Percentiles rank a stretch among this genome's conserved stretches.
phyloP scores from a whole-genome alignment of 2,888 invertebrate species.

The Synanthedon vespiformis region DNA sequence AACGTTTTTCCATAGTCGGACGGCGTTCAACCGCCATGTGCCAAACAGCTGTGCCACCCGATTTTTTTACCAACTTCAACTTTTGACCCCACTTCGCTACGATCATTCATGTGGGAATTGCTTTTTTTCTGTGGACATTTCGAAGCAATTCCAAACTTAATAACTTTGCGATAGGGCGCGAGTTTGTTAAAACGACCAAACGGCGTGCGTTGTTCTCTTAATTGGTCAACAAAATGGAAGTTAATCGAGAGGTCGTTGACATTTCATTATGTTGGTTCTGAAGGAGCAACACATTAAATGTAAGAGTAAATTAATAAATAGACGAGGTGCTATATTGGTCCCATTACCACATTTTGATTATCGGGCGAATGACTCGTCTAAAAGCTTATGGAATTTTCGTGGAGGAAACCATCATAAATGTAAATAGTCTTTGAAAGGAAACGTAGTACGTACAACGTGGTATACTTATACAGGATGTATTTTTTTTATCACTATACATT shows the following conservation, averaged over 20 bases:
- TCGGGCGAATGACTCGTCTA: too few species aligned
- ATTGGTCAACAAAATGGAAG: conserved; percentile 22
- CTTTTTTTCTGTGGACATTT: conserved; percentile 26
- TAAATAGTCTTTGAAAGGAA: too few species aligned
- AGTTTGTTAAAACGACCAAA: conserved; percentile 15
- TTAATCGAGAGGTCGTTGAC: conserved; percentile 15
- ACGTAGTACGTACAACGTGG: too few species aligned
- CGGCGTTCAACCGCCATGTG: conserved; percentile 39
- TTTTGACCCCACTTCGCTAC: conserved; percentile 63
- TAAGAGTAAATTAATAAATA: too few species aligned
- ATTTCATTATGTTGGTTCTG: background rate
- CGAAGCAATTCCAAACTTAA: conserved; percentile 38
- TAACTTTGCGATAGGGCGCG: conserved; percentile 19
- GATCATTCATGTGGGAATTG: conserved; percentile 66
- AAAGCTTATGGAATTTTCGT: too few species aligned
- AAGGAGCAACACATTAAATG: too few species aligned
- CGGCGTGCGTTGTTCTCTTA: conserved; percentile 34
- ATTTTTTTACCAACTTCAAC: conserved; percentile 59
- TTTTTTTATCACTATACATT: too few species aligned
- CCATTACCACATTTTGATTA: too few species aligned
- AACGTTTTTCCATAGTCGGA: conserved; percentile 34
- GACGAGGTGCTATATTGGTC: too few species aligned
- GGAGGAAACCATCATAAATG: too few species aligned
- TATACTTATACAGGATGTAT: too few species aligned
- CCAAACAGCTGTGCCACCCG: conserved; percentile 56